Base-by-base conservation (phyloP, 1,140 invertebrate species). In the Chrysoperla carnea region DNA sequence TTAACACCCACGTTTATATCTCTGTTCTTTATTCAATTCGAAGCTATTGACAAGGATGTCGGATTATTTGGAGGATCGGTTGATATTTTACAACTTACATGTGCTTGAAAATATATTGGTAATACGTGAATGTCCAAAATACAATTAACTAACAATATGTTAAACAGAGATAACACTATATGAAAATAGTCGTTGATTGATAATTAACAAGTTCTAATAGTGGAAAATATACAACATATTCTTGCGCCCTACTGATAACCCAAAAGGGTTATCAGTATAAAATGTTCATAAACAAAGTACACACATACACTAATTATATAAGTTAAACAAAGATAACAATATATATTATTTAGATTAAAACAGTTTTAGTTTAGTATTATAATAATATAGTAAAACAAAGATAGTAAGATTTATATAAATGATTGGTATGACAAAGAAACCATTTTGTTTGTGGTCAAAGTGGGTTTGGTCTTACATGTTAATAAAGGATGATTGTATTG, bases 191-290 rank as follows among this genome's bases (percentile, higher is more conserved):
- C 38, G 38, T 8, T 17, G 38, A 39, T 39, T 39, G 38, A 9
- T 9, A 11, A 23, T 23, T 23, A 23, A 23, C 17, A 23, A 23
- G 17, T 23, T 23, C 17, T 23, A 23, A 23, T 23, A 23, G 17
- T 23, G 17, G 17, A 23, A 23, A 23, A 23, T 23, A 23, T 23
- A 23, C 17, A 23, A 23, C 17, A 17, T 33, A 54, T 50, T 52
- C 50, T 50, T 52, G 55, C 56, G 53, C 55, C 39, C 50, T 23
- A 23, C 17, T 57, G 57, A 59, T 59, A 60, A 59, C 58, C 58
- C 58, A 56, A 58, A 59, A 56, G 27, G 51, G 52, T 58, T 60
- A 60, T 60, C 58, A 59, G 53, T 52, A 51, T 50, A 56, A 49
- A 43, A 40, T 42, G 43, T 43, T 41, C 39, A 48, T 23, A 33